Evolutionary conservation across 2,113 vertebrate genomes (phyloP), one percentile per base, ranked within the genome.

Genomic region (Phycodurus eques): DNA sequence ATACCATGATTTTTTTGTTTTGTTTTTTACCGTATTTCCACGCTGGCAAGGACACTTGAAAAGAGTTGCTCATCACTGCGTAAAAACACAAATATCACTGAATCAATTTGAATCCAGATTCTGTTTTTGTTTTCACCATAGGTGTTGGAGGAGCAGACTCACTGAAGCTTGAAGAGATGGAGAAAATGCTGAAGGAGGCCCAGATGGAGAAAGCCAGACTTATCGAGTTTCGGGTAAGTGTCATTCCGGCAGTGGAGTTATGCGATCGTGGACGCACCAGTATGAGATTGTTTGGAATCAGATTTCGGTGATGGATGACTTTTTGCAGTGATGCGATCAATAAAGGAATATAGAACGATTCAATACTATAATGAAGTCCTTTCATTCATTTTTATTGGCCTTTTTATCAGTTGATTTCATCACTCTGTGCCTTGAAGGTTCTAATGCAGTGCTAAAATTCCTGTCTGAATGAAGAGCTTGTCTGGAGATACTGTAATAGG

Each of bases 121-220:
- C 13, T 63, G 14, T 63, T 5, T 39, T 46, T 75, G 70, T 73
- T 66, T 86, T 56, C 80, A 53, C 60, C 56, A 0, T 4, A 87
- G 99, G 98, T 20, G 88, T 92, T 0, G 96, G 95, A 0, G 96
- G 93, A 22, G 74, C 93, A 79, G 96, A 98, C 1, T 64, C 76
- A 0, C 86, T 94, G 60, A 97, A 95, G 92, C 95, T 98, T 0
- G 96, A 98, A 77, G 97, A 98, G 92, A 98, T 99, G 96, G 98
- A 98, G 91, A 96, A 96, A 88, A 94, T 98, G 95, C 88, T 99
- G 83, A 96, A 93, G 81, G 96, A 98, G 82, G 97, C 96, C 0
- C 96, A 96, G 0, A 91, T 94, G 0, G 96, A 99, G 91, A 96
- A 98, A 85, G 96, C 94, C 0, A 92, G 94, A 76, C 93, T 99